A percentile compares a stretch with the other conserved stretches of the same genome.
Evolutionary conservation across 2,113 vertebrate genomes (phyloP).

Genomic region (Scomber colias): DNA sequence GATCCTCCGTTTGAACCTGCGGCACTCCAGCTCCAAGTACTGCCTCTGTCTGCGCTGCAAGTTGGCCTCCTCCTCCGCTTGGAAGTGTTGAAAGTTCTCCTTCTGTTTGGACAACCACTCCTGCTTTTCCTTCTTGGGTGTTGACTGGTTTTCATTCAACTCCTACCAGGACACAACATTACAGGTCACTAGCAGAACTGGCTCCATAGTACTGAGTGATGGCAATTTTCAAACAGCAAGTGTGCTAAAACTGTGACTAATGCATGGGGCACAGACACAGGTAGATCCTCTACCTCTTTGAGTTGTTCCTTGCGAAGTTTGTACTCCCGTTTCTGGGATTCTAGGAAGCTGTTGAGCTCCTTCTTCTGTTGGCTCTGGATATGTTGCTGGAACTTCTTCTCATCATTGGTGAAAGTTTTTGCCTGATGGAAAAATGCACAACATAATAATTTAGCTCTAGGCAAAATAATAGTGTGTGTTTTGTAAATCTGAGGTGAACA

Average conservation of each 20-base stretch:
- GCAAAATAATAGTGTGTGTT: not conserved
- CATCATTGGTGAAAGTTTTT: constrained; percentile 95
- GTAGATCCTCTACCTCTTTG: constrained; percentile 89
- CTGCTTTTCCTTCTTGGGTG: constrained; percentile 99
- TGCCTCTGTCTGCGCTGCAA: constrained; percentile 94
- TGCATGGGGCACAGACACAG: not conserved
- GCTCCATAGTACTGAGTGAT: not conserved
- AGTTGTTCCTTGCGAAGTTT: constrained; percentile 98
- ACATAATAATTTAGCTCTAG: constrained; percentile 27
- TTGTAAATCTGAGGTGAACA: not conserved
- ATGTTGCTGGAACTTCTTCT: constrained; percentile 99
- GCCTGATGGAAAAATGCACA: constrained; percentile 83
- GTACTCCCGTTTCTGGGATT: constrained; percentile 98
- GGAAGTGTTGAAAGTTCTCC: constrained; percentile 98
- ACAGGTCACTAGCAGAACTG: not conserved
- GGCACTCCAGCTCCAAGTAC: constrained; percentile 96
- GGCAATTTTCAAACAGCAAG: not conserved
- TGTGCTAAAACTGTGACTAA: not conserved
- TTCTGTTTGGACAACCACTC: constrained; percentile 99
- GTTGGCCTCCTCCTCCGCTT: constrained; percentile 98
- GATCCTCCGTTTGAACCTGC: constrained; percentile 96
- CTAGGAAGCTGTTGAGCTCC: constrained; percentile 95
- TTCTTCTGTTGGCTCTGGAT: constrained; percentile 99
- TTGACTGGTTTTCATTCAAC: constrained; percentile 98
- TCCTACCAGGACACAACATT: constrained; percentile 85